A percentile compares a stretch with the other conserved stretches of the same genome.
Evolutionary conservation across 1,140 invertebrate species (phyloP).

Genomic region (Aphelinus atriplicis): DNA sequence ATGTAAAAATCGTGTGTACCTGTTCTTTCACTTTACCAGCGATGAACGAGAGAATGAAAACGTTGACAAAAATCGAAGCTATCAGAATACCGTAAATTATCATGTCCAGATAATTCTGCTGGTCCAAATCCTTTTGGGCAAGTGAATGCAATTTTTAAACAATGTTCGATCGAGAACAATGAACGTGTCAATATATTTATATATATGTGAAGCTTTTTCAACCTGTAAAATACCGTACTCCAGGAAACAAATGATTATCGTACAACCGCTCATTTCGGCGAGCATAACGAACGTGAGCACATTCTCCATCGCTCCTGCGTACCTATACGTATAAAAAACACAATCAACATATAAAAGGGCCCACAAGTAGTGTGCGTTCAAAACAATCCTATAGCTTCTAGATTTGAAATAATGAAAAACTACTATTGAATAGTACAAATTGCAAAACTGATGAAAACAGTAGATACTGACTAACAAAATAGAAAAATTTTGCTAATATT

Average conservation of each 20-base stretch:
- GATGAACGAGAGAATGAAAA: constrained; percentile 55
- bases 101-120: constrained; percentile 48
- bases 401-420: too few species aligned
- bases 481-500: too few species aligned
- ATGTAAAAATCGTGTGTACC: constrained; percentile 37
- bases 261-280: constrained; percentile 59
- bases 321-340: constrained; percentile 43
- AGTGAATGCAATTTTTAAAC: neutral
- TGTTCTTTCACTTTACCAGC: constrained; percentile 55
- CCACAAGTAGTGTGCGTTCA: too few species aligned
- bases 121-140: constrained; percentile 52
- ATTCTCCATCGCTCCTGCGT: constrained; percentile 54
- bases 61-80: constrained; percentile 54
- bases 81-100: constrained; percentile 53
- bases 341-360: too few species aligned
- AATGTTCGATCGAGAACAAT: neutral
- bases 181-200: neutral
- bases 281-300: constrained; percentile 57
- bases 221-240: constrained; percentile 58
- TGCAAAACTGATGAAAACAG: too few species aligned
- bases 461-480: too few species aligned
- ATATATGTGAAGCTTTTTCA: neutral
- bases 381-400: too few species aligned
- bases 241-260: constrained; percentile 60
- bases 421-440: too few species aligned